phyloP scores from a whole-genome alignment of 2,888 invertebrate species.

The Ormyrus labotus region DNA sequence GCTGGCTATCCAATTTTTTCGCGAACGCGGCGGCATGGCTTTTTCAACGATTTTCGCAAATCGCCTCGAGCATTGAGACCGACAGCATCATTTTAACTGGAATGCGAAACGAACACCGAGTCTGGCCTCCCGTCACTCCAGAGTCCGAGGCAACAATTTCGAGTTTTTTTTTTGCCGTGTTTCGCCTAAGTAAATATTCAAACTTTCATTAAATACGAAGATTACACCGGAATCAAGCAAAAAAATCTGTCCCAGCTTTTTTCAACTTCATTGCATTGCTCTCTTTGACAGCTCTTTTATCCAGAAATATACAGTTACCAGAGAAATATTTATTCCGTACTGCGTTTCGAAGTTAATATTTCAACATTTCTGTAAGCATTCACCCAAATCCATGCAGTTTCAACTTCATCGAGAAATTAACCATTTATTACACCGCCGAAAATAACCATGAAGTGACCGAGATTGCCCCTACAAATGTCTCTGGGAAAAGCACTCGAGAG shows the following conservation, averaged over 20 bases:
- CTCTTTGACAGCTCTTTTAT: background rate
- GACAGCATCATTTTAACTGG: conserved; percentile 56
- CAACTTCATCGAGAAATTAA: no score
- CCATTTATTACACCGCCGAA: no score
- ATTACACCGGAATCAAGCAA: background rate
- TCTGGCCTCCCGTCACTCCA: conserved; percentile 44
- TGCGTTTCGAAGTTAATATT: no score
- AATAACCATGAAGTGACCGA: no score
- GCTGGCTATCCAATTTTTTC: conserved; percentile 37
- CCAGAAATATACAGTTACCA: background rate
- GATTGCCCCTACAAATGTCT: conserved; percentile 8
- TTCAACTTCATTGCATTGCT: background rate
- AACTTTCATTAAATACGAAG: conserved; percentile 34
- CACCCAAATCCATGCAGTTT: no score
- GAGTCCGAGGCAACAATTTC: conserved; percentile 47
- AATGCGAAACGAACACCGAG: conserved; percentile 48
- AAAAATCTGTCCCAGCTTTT: background rate
- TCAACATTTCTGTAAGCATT: no score
- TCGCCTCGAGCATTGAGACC: conserved; percentile 50
- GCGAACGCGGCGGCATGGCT: conserved; percentile 13
- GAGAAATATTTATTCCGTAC: no score
- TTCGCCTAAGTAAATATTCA: conserved; percentile 37
- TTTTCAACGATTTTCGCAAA: conserved; percentile 54
- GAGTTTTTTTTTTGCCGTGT: background rate
- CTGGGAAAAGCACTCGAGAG: background rate